phyloP scores from a whole-genome alignment of 2,113 vertebrate species.

The Pyxicephalus adspersus region DNA sequence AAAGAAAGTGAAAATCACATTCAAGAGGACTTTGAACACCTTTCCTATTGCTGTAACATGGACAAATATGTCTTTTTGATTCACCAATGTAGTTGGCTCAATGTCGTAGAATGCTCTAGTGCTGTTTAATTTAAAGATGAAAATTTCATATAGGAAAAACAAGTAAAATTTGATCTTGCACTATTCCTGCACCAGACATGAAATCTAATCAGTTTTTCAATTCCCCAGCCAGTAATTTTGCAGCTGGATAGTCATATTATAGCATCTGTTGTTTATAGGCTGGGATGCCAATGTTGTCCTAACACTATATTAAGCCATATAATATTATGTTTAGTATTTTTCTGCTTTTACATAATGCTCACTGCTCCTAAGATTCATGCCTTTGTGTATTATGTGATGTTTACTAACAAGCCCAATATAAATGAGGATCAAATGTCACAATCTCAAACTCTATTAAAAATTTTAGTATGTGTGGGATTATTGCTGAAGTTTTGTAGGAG shows the following conservation, averaged over 20 bases:
- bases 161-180: not conserved
- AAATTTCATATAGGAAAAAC: not conserved
- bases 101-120: not conserved
- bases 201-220: not conserved
- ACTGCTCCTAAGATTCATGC: too few relatives aligned
- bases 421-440: too few relatives aligned
- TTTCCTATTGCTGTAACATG: not conserved
- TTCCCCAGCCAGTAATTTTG: not conserved
- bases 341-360: too few relatives aligned
- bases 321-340: too few relatives aligned
- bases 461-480: too few relatives aligned
- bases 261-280: constrained; percentile 3
- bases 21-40: not conserved
- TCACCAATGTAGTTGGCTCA: not conserved
- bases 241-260: not conserved
- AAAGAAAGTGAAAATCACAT: not conserved
- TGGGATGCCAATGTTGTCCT: not conserved
- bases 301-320: too few relatives aligned
- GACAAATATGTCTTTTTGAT: not conserved
- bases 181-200: not conserved
- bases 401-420: too few relatives aligned
- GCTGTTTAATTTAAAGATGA: not conserved
- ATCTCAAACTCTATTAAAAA: too few relatives aligned
- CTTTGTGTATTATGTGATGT: too few relatives aligned
- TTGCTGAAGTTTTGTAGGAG: too few relatives aligned